Evolutionary conservation across 2,797 vertebrate species (phyloP).

Genomic region (Dipus sagitta): DNA sequence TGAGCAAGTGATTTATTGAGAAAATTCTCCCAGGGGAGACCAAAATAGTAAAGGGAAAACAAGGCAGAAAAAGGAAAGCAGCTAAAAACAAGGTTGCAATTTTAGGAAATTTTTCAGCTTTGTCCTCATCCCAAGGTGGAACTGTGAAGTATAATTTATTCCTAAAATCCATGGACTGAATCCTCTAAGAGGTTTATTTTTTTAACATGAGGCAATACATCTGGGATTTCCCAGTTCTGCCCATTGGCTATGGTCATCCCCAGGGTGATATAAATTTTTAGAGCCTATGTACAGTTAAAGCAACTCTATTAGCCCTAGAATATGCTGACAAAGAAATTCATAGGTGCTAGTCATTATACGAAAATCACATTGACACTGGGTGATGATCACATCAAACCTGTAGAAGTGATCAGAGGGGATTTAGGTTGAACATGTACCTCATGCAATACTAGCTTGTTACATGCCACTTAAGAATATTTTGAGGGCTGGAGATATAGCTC

Average conservation of each 20-base stretch:
- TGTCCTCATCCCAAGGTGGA: background rate
- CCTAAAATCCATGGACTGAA: background rate
- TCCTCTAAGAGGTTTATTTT: background rate
- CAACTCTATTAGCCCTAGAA: slow-evolving; percentile 15
- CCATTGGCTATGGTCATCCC: background rate
- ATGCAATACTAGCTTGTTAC: background rate
- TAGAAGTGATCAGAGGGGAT: background rate
- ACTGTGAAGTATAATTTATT: slow-evolving; percentile 31
- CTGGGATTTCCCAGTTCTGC: background rate
- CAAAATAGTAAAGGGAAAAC: background rate
- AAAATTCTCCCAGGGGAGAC: background rate
- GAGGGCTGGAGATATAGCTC: too few relatives aligned
- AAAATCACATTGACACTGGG: background rate
- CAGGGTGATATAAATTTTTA: background rate
- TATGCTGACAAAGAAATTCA: background rate
- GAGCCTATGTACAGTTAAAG: background rate
- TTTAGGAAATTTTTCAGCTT: slow-evolving; percentile 39
- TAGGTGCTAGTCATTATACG: slow-evolving; percentile 3
- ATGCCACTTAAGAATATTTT: background rate
- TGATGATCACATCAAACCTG: background rate
- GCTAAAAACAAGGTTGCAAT: background rate
- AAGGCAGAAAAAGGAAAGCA: slow-evolving; percentile 30
- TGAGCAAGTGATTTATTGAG: slow-evolving; percentile 1
- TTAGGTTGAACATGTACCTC: background rate
- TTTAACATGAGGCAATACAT: slow-evolving; percentile 21